These are phyloP conservation scores for Brachycybe producta DNA, from an alignment of 2,888 invertebrate species.

Conservation along the genomic window DNA sequence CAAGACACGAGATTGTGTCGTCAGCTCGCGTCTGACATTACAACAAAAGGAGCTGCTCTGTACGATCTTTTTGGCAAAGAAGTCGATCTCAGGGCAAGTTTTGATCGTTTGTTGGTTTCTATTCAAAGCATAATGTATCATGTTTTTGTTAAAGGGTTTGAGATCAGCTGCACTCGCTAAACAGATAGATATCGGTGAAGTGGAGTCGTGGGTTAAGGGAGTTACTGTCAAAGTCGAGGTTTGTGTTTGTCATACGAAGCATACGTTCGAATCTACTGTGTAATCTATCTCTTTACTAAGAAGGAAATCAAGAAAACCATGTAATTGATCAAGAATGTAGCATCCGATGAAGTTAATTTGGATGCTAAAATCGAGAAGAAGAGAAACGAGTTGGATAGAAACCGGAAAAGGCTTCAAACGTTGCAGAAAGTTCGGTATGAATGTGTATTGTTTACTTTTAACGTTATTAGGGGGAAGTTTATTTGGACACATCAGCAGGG, in stretches of 20 bases:
- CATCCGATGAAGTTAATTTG: conserved; percentile 73
- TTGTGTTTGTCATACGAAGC: no score
- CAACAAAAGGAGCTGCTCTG: conserved; percentile 74
- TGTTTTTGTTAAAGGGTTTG: conserved; percentile 48
- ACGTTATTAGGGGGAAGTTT: no score
- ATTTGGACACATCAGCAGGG: no score
- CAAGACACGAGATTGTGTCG: conserved; percentile 70
- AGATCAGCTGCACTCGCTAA: conserved; percentile 65
- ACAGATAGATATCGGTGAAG: conserved; percentile 63
- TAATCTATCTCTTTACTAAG: no score
- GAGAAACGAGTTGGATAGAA: conserved; percentile 74
- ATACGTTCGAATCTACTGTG: no score
- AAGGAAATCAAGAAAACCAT: conserved; percentile 55
- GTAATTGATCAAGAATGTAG: conserved; percentile 63
- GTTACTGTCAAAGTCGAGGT: conserved; percentile 53
- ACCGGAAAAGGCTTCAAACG: conserved; percentile 82
- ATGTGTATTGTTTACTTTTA: neutral
- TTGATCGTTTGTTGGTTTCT: conserved; percentile 12
- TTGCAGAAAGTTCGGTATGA: conserved; percentile 87
- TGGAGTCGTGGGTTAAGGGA: conserved; percentile 63
- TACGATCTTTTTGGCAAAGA: conserved; percentile 86
- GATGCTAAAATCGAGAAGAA: conserved; percentile 86
- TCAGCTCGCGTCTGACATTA: conserved; percentile 78
- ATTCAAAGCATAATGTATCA: no score
- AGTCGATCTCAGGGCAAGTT: conserved; percentile 57